Evolutionary conservation across 2,797 vertebrate genomes (phyloP).

Genomic region (Arctocebus calabarensis): DNA sequence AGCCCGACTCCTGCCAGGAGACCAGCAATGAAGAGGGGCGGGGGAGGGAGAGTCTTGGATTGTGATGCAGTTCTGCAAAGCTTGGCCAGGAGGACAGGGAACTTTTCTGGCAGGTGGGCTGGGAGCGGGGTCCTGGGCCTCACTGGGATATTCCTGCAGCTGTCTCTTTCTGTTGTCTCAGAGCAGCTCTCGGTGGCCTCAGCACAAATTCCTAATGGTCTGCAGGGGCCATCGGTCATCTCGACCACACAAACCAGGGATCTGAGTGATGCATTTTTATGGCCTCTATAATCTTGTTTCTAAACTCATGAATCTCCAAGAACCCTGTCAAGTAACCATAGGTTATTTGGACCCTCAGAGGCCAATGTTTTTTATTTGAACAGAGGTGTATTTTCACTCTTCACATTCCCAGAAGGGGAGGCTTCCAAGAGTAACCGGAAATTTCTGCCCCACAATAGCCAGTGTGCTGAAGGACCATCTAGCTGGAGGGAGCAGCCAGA

Average conservation of each 20-base stretch:
- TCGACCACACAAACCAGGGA: too few relatives aligned
- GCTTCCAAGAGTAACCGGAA: neutral
- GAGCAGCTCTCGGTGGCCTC: neutral
- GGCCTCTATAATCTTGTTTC: neutral
- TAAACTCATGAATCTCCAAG: neutral
- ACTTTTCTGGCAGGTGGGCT: neutral
- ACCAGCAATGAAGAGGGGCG: neutral
- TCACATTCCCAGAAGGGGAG: neutral
- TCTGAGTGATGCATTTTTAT: neutral
- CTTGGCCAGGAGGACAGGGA: neutral
- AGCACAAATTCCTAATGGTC: too few relatives aligned
- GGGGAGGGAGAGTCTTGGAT: neutral
- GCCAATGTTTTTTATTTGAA: neutral
- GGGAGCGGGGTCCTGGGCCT: neutral
- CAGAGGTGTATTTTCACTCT: neutral
- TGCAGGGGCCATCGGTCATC: neutral
- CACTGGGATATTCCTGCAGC: neutral
- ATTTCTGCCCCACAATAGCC: neutral
- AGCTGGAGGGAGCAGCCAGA: neutral
- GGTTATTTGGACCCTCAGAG: neutral
- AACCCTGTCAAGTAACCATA: neutral
- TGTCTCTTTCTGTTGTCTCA: too few relatives aligned
- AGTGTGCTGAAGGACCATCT: neutral
- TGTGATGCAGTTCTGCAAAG: neutral
- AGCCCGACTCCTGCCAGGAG: too few relatives aligned